Evolutionary conservation across 1,140 invertebrate genomes (phyloP).

Genomic region (Varroa destructor): DNA sequence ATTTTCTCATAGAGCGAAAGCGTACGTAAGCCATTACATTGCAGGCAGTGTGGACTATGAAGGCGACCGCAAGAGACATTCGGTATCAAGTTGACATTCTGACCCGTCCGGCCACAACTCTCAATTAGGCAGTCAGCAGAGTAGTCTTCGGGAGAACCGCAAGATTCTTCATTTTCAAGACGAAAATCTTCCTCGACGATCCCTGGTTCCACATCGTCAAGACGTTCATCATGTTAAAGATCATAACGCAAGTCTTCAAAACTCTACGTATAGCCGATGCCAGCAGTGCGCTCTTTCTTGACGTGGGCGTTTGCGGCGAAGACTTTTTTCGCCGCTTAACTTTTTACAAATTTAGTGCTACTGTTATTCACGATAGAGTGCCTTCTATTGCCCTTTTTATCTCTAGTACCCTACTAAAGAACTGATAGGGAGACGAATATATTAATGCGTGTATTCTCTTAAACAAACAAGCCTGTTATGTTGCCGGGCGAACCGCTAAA

Average conservation of each 20-base stretch:
- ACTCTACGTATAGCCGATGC: not conserved
- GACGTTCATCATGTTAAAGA: too few relatives aligned
- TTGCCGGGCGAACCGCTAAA: too few relatives aligned
- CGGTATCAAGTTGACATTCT: slow-evolving; percentile 21
- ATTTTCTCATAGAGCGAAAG: not conserved
- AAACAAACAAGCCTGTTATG: too few relatives aligned
- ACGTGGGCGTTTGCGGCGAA: not conserved
- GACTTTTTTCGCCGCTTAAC: too few relatives aligned
- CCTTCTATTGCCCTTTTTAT: too few relatives aligned
- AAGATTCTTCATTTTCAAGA: not conserved
- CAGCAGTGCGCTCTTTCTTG: slow-evolving; percentile 21
- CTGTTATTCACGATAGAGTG: too few relatives aligned
- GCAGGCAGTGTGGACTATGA: slow-evolving; percentile 21
- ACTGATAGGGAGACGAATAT: too few relatives aligned
- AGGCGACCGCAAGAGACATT: slow-evolving; percentile 23
- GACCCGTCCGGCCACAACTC: slow-evolving; percentile 1
- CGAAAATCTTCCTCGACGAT: not conserved
- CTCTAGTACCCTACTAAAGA: too few relatives aligned
- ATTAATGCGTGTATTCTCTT: too few relatives aligned
- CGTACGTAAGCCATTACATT: not conserved
- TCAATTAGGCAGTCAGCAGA: too few relatives aligned
- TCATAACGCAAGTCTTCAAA: not conserved
- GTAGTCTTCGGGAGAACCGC: too few relatives aligned
- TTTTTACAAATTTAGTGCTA: too few relatives aligned
- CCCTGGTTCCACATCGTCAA: not conserved